These are phyloP conservation scores for Damaliscus lunatus DNA, from an alignment of 2,113 vertebrate species.

Conservation along the genomic window DNA sequence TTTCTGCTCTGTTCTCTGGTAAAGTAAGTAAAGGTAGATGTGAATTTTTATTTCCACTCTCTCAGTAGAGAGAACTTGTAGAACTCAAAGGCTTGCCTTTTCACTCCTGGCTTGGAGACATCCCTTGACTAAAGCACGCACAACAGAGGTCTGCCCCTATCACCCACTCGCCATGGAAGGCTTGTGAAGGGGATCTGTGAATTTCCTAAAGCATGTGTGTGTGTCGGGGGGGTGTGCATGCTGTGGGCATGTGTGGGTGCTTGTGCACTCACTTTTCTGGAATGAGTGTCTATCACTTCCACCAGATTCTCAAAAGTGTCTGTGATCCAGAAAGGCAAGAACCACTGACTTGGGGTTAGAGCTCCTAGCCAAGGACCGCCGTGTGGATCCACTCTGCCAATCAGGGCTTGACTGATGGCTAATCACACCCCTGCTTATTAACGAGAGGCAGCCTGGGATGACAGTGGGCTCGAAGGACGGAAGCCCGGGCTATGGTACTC, in stretches of 20 bases:
- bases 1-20: neutral
- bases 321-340: neutral
- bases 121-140: neutral
- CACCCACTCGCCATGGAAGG: too few species aligned
- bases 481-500: neutral
- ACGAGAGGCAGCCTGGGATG: neutral
- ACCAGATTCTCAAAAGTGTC: neutral
- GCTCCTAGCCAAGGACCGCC: accelerated
- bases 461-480: neutral
- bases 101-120: neutral
- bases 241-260: neutral
- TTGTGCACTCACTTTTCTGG: neutral
- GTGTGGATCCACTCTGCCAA: neutral
- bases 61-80: neutral
- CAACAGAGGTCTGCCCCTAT: neutral
- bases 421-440: neutral
- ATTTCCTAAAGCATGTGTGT: neutral
- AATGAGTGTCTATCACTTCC: neutral
- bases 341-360: neutral
- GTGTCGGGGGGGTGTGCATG: too few species aligned
- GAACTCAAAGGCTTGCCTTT: neutral
- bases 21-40: neutral
- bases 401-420: neutral
- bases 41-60: neutral
- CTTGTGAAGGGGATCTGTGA: neutral